Conservation (phyloP, 2,797 vertebrate species). For the Cossypha caffra region DNA sequence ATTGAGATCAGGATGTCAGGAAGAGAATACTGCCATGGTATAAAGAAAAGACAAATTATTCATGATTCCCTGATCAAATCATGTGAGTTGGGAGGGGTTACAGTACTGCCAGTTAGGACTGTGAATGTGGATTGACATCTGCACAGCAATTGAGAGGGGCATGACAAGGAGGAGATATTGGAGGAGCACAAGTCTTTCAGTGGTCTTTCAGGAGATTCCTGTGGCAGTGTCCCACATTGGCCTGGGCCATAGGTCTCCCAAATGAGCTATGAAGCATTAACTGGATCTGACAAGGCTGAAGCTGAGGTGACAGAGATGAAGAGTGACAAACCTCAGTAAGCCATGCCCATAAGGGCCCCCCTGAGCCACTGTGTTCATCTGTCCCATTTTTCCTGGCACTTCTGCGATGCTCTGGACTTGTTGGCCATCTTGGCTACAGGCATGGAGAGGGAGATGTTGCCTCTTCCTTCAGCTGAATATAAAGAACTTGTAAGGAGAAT, state of each 20-base stretch:
- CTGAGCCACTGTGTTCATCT: background rate
- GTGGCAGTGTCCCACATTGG: background rate
- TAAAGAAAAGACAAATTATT: background rate
- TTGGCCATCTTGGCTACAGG: background rate
- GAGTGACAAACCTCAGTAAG: background rate
- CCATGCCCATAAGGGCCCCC: background rate
- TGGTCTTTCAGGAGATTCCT: background rate
- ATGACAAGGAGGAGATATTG: background rate
- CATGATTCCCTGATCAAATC: background rate
- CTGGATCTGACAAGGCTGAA: background rate
- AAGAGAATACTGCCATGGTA: background rate
- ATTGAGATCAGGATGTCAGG: background rate
- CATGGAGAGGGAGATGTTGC: background rate
- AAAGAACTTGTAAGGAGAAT: background rate
- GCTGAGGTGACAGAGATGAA: background rate
- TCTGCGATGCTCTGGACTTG: background rate
- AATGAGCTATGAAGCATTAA: background rate
- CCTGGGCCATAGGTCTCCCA: background rate
- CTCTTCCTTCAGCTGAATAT: background rate
- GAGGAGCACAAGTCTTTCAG: background rate
- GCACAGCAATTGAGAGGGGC: background rate
- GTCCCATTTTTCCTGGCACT: background rate
- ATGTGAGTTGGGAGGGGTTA: background rate
- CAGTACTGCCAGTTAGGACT: background rate
- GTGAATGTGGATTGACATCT: background rate